phyloP scores from a whole-genome alignment of 2,888 invertebrate species.

The Lutraria lutraria region DNA sequence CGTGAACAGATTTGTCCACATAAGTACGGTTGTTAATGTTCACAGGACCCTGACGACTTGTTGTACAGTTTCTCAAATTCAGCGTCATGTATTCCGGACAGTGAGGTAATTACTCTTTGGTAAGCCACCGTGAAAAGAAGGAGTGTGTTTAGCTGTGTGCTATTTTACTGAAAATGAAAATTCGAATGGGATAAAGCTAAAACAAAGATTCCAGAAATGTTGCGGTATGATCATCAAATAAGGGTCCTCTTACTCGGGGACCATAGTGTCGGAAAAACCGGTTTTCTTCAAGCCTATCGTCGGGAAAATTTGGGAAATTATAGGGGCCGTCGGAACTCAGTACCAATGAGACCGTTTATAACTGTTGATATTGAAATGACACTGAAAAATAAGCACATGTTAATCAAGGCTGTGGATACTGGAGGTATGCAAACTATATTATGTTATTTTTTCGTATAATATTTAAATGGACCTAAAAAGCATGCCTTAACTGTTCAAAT shows the following conservation, averaged over 20 bases:
- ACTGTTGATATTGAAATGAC: conserved; percentile 60
- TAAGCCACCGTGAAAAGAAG: no score
- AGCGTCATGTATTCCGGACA: neutral
- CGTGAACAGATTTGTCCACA: neutral
- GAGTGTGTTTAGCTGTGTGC: neutral
- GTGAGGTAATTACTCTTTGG: neutral
- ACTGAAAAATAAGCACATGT: conserved; percentile 42
- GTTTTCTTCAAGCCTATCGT: conserved; percentile 56
- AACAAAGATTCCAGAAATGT: conserved; percentile 34
- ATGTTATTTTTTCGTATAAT: neutral
- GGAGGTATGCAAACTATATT: conserved; percentile 62
- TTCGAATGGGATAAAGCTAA: neutral
- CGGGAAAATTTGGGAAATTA: conserved; percentile 46
- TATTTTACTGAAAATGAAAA: neutral
- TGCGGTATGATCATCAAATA: conserved; percentile 53
- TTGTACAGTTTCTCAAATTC: neutral
- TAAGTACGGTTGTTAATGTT: conserved; percentile 1
- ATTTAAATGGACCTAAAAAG: no score
- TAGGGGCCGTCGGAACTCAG: conserved; percentile 63
- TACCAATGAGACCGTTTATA: conserved; percentile 49
- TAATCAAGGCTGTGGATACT: conserved; percentile 63
- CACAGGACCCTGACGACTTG: neutral
- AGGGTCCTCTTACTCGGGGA: conserved; percentile 64
- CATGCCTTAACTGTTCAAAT: no score
- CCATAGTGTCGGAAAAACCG: conserved; percentile 65